Conservation (phyloP, 2,888 invertebrate species). For the Elmis aenea region DNA sequence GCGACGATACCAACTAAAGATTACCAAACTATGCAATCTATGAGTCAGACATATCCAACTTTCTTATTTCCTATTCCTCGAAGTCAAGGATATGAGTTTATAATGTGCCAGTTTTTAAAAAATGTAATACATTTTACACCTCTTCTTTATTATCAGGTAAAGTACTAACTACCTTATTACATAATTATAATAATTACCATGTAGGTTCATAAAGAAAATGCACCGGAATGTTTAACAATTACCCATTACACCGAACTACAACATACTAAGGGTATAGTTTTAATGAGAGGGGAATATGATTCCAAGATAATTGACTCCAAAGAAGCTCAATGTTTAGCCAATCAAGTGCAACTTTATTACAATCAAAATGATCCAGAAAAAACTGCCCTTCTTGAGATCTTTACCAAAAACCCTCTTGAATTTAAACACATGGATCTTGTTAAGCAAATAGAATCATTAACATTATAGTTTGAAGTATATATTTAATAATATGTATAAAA, state of each 20-base stretch:
- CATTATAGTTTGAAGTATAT: constrained; percentile 33
- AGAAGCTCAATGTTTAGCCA: constrained; percentile 82
- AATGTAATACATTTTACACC: constrained; percentile 80
- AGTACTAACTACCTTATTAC: not conserved
- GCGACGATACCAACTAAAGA: constrained; percentile 62
- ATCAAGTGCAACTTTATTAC: constrained; percentile 83
- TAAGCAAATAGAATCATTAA: constrained; percentile 64
- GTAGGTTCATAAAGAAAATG: constrained; percentile 78
- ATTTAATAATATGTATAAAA: constrained; percentile 8
- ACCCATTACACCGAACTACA: constrained; percentile 72
- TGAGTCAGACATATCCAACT: constrained; percentile 58
- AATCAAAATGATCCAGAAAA: constrained; percentile 60
- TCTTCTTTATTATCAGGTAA: constrained; percentile 74
- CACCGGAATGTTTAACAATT: constrained; percentile 79
- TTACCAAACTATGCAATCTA: constrained; percentile 55
- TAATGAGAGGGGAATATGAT: constrained; percentile 86
- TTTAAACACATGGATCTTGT: constrained; percentile 83
- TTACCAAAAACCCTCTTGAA: constrained; percentile 64
- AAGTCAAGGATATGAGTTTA: constrained; percentile 80
- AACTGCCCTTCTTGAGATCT: constrained; percentile 59
- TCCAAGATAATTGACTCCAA: constrained; percentile 66
- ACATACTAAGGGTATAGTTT: constrained; percentile 64
- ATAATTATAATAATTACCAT: constrained; percentile 10
- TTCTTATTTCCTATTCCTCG: constrained; percentile 79
- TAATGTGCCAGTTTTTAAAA: constrained; percentile 68